Evolutionary conservation across 2,797 vertebrate genomes (phyloP).

Genomic region (Molossus molossus): DNA sequence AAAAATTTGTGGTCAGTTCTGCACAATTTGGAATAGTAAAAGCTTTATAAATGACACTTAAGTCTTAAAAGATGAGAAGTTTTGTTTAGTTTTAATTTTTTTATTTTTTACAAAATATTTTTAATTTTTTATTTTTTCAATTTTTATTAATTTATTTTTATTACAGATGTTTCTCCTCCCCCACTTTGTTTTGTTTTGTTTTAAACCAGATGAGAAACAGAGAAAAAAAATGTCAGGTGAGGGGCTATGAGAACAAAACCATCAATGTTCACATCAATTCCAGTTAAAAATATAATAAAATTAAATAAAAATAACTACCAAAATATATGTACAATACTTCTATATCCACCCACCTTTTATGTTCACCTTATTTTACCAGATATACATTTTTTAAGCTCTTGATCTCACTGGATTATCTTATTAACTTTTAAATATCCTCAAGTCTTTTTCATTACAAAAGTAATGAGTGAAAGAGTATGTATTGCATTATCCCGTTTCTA

Average conservation of each 20-base stretch:
- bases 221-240: background rate
- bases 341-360: background rate
- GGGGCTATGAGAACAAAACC: background rate
- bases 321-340: background rate
- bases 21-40: background rate
- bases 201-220: background rate
- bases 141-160: too few relatives aligned
- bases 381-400: background rate
- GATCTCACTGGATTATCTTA: background rate
- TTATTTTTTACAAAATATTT: too few relatives aligned
- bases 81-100: background rate
- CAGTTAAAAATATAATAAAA: constrained; percentile 15
- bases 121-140: too few relatives aligned
- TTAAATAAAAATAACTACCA: background rate
- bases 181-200: background rate
- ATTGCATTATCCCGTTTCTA: background rate
- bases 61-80: background rate
- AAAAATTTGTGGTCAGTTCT: background rate
- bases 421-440: background rate
- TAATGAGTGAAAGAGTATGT: background rate
- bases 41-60: background rate
- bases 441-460: background rate
- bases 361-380: background rate
- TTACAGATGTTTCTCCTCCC: too few relatives aligned
- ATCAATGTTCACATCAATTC: background rate